Evolutionary conservation across 2,888 invertebrate species (phyloP).

Genomic region (Ophonus ardosiacus): DNA sequence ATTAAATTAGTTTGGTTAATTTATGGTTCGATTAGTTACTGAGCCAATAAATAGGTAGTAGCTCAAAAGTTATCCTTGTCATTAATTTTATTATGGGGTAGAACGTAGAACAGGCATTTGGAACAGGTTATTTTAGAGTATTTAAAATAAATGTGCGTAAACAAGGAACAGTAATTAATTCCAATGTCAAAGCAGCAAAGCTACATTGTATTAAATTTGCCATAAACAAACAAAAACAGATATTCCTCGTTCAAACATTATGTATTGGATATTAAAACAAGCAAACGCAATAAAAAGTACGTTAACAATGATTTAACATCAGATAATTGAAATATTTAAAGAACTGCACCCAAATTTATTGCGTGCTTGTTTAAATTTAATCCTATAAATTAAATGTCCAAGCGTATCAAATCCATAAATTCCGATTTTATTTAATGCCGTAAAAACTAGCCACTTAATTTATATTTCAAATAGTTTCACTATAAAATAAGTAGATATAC

Average conservation of each 20-base stretch:
- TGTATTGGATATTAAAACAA: conserved; percentile 14
- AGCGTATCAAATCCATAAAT: neutral
- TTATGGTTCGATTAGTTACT: too few species aligned
- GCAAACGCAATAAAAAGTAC: conserved; percentile 44
- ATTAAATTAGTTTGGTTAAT: too few species aligned
- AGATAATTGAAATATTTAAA: conserved; percentile 46
- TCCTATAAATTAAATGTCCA: conserved; percentile 30
- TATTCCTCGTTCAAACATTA: conserved; percentile 37
- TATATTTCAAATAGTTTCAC: too few species aligned
- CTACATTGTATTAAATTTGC: conserved; percentile 35
- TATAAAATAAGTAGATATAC: too few species aligned
- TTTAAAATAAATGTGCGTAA: conserved; percentile 24
- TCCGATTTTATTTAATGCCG: conserved; percentile 13
- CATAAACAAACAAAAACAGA: conserved; percentile 38
- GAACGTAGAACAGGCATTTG: neutral
- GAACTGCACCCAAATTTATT: conserved; percentile 1
- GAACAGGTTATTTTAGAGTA: conserved; percentile 21
- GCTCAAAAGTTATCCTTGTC: neutral
- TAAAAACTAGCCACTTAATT: neutral
- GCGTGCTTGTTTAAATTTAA: neutral
- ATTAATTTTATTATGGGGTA: neutral
- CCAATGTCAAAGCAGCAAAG: conserved; percentile 34
- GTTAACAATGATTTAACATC: conserved; percentile 41
- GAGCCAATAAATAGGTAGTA: too few species aligned
- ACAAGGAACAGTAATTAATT: conserved; percentile 18